Percentiles rank a stretch among this genome's conserved stretches.
These are phyloP conservation scores for Amphiprion clarkii DNA, from an alignment of 2,797 vertebrate genomes.

Conservation along the genomic window DNA sequence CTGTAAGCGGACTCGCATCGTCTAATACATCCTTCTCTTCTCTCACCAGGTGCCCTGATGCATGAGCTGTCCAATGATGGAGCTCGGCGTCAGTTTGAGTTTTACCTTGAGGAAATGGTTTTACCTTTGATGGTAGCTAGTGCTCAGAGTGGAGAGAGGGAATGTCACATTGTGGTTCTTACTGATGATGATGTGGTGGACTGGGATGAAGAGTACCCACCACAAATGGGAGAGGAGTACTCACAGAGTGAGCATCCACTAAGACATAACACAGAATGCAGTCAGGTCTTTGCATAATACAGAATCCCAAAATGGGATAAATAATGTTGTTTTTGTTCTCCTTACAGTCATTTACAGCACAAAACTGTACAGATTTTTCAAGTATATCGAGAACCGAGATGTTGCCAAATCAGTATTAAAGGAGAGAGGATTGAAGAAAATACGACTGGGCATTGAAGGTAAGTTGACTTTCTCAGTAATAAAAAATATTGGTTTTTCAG, in stretches of 20 bases:
- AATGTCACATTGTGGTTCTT: slow-evolving; percentile 98
- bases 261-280: neutral
- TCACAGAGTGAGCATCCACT: slow-evolving; percentile 92
- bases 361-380: slow-evolving; percentile 99
- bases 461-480: slow-evolving; percentile 54
- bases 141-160: slow-evolving; percentile 96
- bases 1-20: neutral
- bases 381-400: slow-evolving; percentile 98
- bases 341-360: slow-evolving; percentile 98
- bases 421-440: slow-evolving; percentile 98
- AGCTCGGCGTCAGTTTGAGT: slow-evolving; percentile 96
- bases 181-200: slow-evolving; percentile 99
- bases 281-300: neutral
- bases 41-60: slow-evolving; percentile 94
- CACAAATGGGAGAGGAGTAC: slow-evolving; percentile 99
- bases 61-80: slow-evolving; percentile 98
- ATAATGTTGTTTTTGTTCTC: slow-evolving; percentile 29
- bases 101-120: slow-evolving; percentile 99
- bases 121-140: slow-evolving; percentile 97
- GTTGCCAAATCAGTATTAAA: slow-evolving; percentile 99
- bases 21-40: neutral
- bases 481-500: neutral
- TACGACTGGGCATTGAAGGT: slow-evolving; percentile 98
- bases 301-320: neutral
- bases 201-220: slow-evolving; percentile 99